Percentiles rank a stretch among this genome's conserved stretches.
phyloP scores from a whole-genome alignment of 2,888 invertebrate genomes.

The Orchesellides sinensis region DNA sequence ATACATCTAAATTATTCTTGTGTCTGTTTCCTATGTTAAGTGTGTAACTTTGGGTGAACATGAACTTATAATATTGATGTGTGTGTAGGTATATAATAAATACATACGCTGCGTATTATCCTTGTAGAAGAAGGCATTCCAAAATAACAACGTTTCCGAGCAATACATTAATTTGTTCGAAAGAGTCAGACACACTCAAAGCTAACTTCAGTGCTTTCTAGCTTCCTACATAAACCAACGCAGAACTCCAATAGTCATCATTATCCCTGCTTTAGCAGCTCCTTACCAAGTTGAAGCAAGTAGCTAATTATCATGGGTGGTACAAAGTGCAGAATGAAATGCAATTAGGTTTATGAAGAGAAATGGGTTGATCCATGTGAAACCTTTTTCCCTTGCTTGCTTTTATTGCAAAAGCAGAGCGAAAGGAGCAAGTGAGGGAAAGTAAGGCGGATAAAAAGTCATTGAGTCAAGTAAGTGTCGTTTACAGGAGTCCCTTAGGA shows the following conservation, averaged over 20 bases:
- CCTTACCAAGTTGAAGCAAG: constrained; percentile 18
- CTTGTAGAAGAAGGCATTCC: not conserved
- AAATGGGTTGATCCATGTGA: constrained; percentile 68
- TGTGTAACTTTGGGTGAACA: not conserved
- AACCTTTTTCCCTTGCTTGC: constrained; percentile 26
- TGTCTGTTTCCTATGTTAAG: constrained; percentile 8
- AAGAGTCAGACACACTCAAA: constrained; percentile 25
- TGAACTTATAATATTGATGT: not conserved
- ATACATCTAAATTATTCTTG: constrained; percentile 54
- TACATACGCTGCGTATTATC: not conserved
- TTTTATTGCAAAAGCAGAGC: not conserved
- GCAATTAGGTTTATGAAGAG: constrained; percentile 74
- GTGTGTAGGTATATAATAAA: not conserved
- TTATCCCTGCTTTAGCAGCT: not conserved
- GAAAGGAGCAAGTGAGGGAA: constrained; percentile 39
- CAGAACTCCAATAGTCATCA: not conserved
- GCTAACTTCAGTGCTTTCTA: constrained; percentile 10
- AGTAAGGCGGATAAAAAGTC: constrained; percentile 61
- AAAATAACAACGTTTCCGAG: constrained; percentile 17
- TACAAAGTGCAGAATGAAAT: constrained; percentile 74
- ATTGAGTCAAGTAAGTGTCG: constrained; percentile 69
- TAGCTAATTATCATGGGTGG: constrained; percentile 70
- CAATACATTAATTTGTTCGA: constrained; percentile 18
- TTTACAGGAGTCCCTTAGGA: constrained; percentile 67
- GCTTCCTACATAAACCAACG: constrained; percentile 15